These are phyloP conservation scores for Phaethornis superciliosus DNA, from an alignment of 2,113 vertebrate genomes.

Conservation along the genomic window DNA sequence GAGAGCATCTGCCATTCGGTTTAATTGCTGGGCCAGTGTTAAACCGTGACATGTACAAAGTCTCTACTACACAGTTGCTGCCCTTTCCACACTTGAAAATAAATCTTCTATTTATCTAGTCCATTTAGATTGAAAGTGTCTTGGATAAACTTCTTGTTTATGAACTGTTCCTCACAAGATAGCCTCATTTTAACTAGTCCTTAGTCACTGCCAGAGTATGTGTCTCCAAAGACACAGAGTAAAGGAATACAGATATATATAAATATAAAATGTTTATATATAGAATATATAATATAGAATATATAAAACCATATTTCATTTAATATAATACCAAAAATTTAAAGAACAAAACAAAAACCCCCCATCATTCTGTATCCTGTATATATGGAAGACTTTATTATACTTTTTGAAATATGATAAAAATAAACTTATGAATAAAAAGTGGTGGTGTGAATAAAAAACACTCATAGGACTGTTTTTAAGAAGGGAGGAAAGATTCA, in stretches of 20 bases:
- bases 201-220: neutral
- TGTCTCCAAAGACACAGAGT: neutral
- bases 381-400: neutral
- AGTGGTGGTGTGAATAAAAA: neutral
- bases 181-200: neutral
- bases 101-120: neutral
- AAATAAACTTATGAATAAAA: neutral
- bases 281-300: no score
- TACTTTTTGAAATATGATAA: neutral
- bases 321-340: neutral
- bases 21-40: no score
- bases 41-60: no score
- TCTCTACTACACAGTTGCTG: neutral
- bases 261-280: no score
- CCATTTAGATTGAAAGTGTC: neutral
- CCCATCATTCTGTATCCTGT: neutral
- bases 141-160: neutral
- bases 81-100: neutral
- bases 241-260: no score
- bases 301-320: no score
- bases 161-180: neutral
- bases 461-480: neutral
- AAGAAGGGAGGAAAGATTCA: neutral
- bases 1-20: no score
- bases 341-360: neutral